Evolutionary conservation across 2,888 invertebrate species (phyloP).

Genomic region (Mycalesis mineus): DNA sequence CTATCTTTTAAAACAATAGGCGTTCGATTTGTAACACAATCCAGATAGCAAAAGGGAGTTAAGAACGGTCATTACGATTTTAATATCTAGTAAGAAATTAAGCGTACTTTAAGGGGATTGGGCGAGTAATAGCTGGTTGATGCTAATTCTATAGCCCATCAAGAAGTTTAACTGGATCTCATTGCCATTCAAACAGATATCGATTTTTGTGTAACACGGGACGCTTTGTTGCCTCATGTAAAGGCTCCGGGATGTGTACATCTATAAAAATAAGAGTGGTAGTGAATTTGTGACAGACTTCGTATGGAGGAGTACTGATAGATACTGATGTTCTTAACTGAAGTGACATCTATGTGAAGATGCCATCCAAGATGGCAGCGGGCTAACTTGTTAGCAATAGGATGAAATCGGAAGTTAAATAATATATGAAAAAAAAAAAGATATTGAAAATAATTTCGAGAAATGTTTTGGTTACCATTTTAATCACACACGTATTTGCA

Average conservation of each 20-base stretch:
- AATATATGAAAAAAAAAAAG: background rate
- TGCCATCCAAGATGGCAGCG: too few species aligned
- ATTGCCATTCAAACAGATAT: constrained; percentile 51
- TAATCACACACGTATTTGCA: constrained; percentile 18
- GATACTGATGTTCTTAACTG: too few species aligned
- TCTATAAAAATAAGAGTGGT: too few species aligned
- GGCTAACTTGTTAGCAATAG: too few species aligned
- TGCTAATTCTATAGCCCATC: constrained; percentile 71
- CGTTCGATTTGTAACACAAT: background rate
- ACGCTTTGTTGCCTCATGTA: background rate
- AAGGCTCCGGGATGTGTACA: too few species aligned
- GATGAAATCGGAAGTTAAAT: too few species aligned
- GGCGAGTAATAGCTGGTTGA: constrained; percentile 55
- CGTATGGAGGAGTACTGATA: too few species aligned
- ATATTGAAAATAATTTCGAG: constrained; percentile 9
- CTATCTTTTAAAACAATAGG: background rate
- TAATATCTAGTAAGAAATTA: constrained; percentile 38
- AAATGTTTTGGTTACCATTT: constrained; percentile 22
- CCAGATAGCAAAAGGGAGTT: constrained; percentile 2
- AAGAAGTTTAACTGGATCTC: constrained; percentile 56
- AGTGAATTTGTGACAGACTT: too few species aligned
- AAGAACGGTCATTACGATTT: constrained; percentile 29
- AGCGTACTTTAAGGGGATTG: constrained; percentile 49
- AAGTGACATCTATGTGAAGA: too few species aligned
- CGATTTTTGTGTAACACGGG: constrained; percentile 25